Evolutionary conservation across 2,888 invertebrate genomes (phyloP), one percentile per base, ranked within the genome.

Genomic region (Eurytoma californica): DNA sequence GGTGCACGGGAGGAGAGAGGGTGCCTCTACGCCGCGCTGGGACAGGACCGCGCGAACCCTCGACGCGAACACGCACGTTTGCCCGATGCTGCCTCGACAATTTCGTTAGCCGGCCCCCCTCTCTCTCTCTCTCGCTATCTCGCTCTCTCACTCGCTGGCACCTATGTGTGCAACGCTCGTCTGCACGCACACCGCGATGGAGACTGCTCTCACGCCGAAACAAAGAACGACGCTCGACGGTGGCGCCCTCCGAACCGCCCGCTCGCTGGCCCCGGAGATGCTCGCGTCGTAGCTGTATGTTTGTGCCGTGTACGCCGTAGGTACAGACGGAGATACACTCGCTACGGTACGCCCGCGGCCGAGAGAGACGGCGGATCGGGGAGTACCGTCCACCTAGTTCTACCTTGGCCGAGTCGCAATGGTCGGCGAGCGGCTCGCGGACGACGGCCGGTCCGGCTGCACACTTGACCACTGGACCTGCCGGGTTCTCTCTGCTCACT

Each of bases 191-290:
- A 74, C 74, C 68, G 72, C 68, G 75, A 76, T 76, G 75, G 78
- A 76, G 65, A 79, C 78, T 81, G 72, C 65, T 28, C 63, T 63
- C 79, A 76, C 69, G 79, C 76, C 81, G 88, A 88, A 88, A 89
- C 89, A 89, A 89, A 89, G 88, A 88, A 88, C 88, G 88, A 88
- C 88, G 88, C 88, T 67, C 86, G 87, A 85, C 76, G 65, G 74
- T 68, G 63, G 85, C 86, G 87, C 86, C 87, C 16, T 72, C 85
- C 75, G 68, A n/a, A 73, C 63, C 53, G 60, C 51, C 51, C 49
- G 72, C 60, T 73, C 55, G 24, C 70, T 53, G 66, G 57, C 30
- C 66, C 61, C 74, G 58, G 57, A 63, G 63, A 39, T 39, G 39
- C 39, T 39, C 39, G 39, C 58, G 69, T 51, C 28, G 57, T 57